A percentile compares a stretch with the other conserved stretches of the same genome.
Conservation (phyloP, 2,113 vertebrate genomes). For the Etia nguti region DNA sequence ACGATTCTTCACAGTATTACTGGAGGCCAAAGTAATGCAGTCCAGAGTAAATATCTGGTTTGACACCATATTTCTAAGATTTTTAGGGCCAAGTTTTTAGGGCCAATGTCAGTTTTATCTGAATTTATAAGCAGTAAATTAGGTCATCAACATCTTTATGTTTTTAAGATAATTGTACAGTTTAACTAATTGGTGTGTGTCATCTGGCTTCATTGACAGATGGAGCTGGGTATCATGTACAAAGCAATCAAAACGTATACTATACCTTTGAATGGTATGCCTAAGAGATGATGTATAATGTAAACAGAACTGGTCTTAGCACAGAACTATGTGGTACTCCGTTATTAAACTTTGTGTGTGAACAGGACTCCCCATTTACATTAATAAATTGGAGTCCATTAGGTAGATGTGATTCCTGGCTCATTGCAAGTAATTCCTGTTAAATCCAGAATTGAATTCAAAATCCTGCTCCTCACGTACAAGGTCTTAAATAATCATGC, state of each 20-base stretch:
- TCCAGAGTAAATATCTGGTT: not conserved
- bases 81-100: not conserved
- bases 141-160: not conserved
- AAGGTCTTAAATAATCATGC: no score
- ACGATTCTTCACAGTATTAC: not conserved
- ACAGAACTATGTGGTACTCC: not conserved
- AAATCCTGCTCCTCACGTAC: no score
- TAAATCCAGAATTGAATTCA: no score
- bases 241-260: not conserved
- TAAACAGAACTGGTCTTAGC: not conserved
- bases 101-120: not conserved
- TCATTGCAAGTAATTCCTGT: not conserved
- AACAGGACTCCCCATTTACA: not conserved
- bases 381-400: not conserved
- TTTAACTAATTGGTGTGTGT: not conserved
- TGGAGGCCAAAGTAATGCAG: no score
- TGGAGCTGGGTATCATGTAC: not conserved
- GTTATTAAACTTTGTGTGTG: not conserved
- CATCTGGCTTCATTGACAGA: not conserved
- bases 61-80: not conserved
- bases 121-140: not conserved
- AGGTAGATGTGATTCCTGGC: not conserved
- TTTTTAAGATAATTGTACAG: not conserved
- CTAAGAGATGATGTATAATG: not conserved
- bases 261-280: not conserved